phyloP scores from a whole-genome alignment of 2,888 invertebrate species.

The Pegoplata infirma region DNA sequence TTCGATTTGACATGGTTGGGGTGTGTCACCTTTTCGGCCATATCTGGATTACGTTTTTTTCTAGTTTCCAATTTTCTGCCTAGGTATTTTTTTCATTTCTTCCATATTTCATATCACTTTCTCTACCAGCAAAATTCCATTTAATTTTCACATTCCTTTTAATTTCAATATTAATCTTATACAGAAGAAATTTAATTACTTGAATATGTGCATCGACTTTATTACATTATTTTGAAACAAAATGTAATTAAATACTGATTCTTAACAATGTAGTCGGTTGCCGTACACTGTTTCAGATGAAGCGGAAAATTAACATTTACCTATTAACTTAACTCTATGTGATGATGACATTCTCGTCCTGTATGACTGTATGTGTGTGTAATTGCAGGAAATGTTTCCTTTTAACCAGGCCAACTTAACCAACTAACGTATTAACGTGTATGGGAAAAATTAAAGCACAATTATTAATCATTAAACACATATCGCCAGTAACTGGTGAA shows the following conservation, averaged over 20 bases:
- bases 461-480: constrained; percentile 51
- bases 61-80: no score
- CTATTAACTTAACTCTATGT: constrained; percentile 36
- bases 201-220: no score
- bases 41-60: no score
- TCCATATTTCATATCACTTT: no score
- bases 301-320: constrained; percentile 58
- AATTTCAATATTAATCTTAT: neutral
- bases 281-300: constrained; percentile 49
- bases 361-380: no score
- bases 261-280: neutral
- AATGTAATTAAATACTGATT: constrained; percentile 21
- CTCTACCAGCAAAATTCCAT: no score
- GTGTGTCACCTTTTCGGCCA: no score
- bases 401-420: neutral
- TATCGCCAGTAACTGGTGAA: neutral
- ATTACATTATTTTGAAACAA: neutral
- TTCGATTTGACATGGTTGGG: no score
- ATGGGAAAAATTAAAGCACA: constrained; percentile 19
- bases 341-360: neutral
- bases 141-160: no score
- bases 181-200: neutral
- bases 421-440: neutral
- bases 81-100: no score
- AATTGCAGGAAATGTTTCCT: no score